Percentiles rank a stretch among this genome's conserved stretches.
Evolutionary conservation across 2,888 invertebrate species (phyloP).

Genomic region (Thereva nobilitata): DNA sequence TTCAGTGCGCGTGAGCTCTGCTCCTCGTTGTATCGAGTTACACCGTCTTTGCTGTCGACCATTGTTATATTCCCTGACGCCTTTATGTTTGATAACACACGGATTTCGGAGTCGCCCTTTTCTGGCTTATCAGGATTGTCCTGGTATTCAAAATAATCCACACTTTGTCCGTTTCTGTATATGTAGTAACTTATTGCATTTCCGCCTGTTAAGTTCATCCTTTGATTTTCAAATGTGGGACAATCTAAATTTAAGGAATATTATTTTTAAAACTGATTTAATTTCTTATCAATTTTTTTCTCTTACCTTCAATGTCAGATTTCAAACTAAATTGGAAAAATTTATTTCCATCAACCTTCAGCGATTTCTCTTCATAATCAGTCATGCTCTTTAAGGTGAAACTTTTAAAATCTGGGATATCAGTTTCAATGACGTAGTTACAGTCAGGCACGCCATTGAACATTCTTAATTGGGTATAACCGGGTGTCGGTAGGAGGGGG

Average conservation of each 20-base stretch:
- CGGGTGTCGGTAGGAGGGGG: conserved; percentile 64
- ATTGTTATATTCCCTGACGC: conserved; percentile 45
- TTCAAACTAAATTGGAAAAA: too few species aligned
- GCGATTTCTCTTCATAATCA: conserved; percentile 47
- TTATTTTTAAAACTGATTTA: neutral
- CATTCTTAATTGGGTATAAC: conserved; percentile 69
- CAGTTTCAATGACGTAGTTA: conserved; percentile 47
- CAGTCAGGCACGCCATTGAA: conserved; percentile 68
- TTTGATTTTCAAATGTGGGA: neutral
- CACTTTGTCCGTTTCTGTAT: conserved; percentile 35
- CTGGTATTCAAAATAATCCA: conserved; percentile 39
- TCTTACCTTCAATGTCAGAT: too few species aligned
- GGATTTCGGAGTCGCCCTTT: conserved; percentile 49
- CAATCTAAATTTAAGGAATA: conserved; percentile 40
- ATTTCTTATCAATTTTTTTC: too few species aligned
- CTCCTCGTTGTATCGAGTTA: conserved; percentile 3
- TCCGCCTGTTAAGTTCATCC: conserved; percentile 7
- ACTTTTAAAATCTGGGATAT: conserved; percentile 39
- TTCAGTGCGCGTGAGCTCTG: neutral
- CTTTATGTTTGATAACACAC: conserved; percentile 49
- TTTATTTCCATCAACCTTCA: conserved; percentile 40
- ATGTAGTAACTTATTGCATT: conserved; percentile 51
- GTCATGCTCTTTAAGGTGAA: conserved; percentile 45
- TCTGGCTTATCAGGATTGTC: conserved; percentile 52
- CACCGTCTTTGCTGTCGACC: conserved; percentile 36